These are phyloP conservation scores for Xyrichtys novacula DNA, from an alignment of 2,797 vertebrate genomes.

Conservation along the genomic window DNA sequence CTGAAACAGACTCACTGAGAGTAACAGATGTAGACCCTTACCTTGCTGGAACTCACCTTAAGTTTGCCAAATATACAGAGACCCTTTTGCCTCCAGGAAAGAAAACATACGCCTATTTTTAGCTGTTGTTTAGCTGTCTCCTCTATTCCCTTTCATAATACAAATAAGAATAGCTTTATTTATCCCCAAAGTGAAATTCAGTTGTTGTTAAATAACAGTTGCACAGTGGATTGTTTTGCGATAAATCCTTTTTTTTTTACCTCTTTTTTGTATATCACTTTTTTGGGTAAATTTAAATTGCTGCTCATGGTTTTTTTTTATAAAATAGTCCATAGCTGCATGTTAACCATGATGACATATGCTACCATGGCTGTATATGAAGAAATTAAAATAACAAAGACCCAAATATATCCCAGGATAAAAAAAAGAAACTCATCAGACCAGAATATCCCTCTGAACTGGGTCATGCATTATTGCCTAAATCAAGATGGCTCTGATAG, in stretches of 20 bases:
- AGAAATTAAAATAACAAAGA: conserved; percentile 51
- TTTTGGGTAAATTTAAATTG: not conserved
- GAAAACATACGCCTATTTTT: too few species aligned
- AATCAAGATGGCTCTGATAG: conserved; percentile 35
- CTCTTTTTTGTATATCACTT: too few species aligned
- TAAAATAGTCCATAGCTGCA: conserved; percentile 13
- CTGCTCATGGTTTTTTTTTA: not conserved
- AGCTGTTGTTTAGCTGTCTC: too few species aligned
- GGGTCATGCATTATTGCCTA: conserved; percentile 65
- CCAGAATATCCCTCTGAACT: conserved; percentile 74
- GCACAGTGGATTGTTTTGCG: too few species aligned
- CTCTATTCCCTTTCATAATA: too few species aligned
- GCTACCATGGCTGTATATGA: conserved; percentile 15
- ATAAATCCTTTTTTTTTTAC: too few species aligned
- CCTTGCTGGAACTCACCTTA: too few species aligned
- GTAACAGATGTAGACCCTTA: not conserved
- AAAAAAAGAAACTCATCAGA: conserved; percentile 45
- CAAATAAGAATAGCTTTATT: too few species aligned
- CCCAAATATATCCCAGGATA: conserved; percentile 49
- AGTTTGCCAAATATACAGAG: too few species aligned
- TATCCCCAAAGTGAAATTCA: too few species aligned
- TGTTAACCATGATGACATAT: not conserved
- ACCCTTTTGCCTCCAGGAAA: too few species aligned
- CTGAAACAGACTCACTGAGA: not conserved
- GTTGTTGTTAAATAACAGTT: too few species aligned